Evolutionary conservation across 1,140 invertebrate species (phyloP), one percentile per base, ranked within the genome.

Genomic region (Drosophila carrolli): DNA sequence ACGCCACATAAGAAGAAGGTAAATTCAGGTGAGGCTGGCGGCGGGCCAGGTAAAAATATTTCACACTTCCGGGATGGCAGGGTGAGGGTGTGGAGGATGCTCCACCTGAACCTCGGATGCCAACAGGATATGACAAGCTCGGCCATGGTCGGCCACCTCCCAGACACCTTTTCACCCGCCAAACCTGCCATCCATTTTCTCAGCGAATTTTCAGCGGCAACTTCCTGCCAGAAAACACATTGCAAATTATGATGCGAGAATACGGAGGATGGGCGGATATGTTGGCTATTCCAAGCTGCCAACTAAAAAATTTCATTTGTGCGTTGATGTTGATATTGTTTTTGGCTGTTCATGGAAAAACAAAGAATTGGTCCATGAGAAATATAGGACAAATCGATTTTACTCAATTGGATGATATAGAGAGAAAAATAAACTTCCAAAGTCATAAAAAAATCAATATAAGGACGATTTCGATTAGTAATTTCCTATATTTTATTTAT

Each of bases 51-150:
- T 68, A 66, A 74, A 86, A 86, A 79, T 86, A 86, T 86, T 86
- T 86, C 79, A 86, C 83, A 83, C 83, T 86, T 88, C 83, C 83
- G 79, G 56, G 58, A 41, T 7, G 54, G 51, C 10, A 38, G 10
- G 10, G 37, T 32, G 4, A 10, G 55, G 43, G 23, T 23, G 35
- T 7, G 38, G 32, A 23, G 44, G 47, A 51, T 44, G 16, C 44
- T 59, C 63, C 66, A 63, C 57, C 73, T 70, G 66, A 84, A 66
- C 73, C 61, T 53, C n/a, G 41, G 68, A 68, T 73, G 78, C 78
- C 83, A 80, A 88, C 83, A 83, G 83, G 83, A 88, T 88, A 89
- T 89, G 83, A 88, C 83, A 83, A 76, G 78, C 78, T 86, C 58
- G 67, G 29, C 29, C 29, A 32, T 32, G 29, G 29, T 32, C 29